Evolutionary conservation across 2,113 vertebrate genomes (phyloP), one percentile per base, ranked within the genome.

Genomic region (Hipposideros armiger): DNA sequence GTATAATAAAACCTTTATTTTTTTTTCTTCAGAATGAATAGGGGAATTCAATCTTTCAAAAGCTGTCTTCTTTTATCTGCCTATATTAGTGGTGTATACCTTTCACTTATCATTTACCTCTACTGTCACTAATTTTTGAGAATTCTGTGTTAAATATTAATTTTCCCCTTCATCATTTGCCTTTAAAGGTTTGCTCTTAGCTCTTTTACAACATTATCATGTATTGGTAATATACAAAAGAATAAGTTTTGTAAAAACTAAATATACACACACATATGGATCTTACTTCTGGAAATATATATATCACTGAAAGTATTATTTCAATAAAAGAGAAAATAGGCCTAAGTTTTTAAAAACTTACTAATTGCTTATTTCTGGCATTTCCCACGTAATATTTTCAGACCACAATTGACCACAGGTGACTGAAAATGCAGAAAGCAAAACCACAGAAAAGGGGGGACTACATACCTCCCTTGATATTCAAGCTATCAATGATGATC

Each of bases 21-120:
- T 85, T 85, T 90, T 17, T 40, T 54, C 17, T 95, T 80, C n/a
- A 86, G 50, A 74, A 73, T 86, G 60, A 58, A 72, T 28, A 69
- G 24, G 22, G 14, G 47, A 60, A 90, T 87, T 95, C 60, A 90
- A 0, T 90, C 74, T 91, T 93, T 76, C 45, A 56, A 82, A 87
- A 86, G 17, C 50, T 54, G 26, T 64, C 26, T 89, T 52, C 40
- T 87, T 91, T 95, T 77, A 67, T 85, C 4, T 91, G 58, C 40
- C 13, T 76, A 47, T 24, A 45, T 85, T 95, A 80, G 26, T 90
- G 67, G 70, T 87, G 76, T 83, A 42, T 30, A 76, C 36, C 19
- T 95, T 93, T 93, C 54, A 82, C 62, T 58, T 58, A 58, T 82
- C 30, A 91, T 96, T 93, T 93, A 58, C 22, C 47, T 83, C 74